Evolutionary conservation across 1,140 invertebrate genomes (phyloP).

Genomic region (Neodiprion fabricii): DNA sequence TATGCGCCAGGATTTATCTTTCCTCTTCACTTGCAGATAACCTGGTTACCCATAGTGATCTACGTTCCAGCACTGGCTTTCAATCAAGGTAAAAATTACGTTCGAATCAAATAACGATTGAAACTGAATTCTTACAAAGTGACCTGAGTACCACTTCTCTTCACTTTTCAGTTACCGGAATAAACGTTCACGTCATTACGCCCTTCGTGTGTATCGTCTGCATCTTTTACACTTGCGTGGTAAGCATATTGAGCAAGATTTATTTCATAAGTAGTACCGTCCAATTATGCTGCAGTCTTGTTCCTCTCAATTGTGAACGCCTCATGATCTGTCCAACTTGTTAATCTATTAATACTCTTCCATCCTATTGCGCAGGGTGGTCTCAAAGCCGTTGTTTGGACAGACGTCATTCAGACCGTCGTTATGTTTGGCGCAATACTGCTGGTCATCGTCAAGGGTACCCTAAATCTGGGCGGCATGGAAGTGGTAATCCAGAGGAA

Average conservation of each 20-base stretch:
- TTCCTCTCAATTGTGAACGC: background rate
- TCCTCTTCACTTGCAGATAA: conserved; percentile 62
- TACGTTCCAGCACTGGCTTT: conserved; percentile 78
- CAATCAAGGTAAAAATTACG: conserved; percentile 69
- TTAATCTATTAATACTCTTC: background rate
- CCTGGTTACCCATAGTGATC: conserved; percentile 75
- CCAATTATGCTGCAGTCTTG: too few relatives aligned
- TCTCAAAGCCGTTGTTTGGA: conserved; percentile 92
- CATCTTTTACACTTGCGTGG: conserved; percentile 91
- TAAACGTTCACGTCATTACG: conserved; percentile 83
- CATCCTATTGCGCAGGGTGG: conserved; percentile 74
- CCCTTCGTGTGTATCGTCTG: conserved; percentile 86
- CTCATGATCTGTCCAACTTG: background rate
- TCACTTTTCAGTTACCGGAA: conserved; percentile 78
- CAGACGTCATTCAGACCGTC: conserved; percentile 87
- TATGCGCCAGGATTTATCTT: too few relatives aligned
- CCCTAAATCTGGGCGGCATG: conserved; percentile 79
- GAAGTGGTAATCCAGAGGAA: conserved; percentile 73
- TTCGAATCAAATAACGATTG: conserved; percentile 17
- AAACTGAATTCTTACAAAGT: conserved; percentile 18
- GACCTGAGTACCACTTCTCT: conserved; percentile 29
- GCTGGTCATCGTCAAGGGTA: conserved; percentile 80
- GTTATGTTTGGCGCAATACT: conserved; percentile 87
- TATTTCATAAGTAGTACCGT: background rate
- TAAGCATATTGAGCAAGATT: conserved; percentile 60